Conservation (phyloP, 2,113 vertebrate genomes). For the Lynx canadensis region DNA sequence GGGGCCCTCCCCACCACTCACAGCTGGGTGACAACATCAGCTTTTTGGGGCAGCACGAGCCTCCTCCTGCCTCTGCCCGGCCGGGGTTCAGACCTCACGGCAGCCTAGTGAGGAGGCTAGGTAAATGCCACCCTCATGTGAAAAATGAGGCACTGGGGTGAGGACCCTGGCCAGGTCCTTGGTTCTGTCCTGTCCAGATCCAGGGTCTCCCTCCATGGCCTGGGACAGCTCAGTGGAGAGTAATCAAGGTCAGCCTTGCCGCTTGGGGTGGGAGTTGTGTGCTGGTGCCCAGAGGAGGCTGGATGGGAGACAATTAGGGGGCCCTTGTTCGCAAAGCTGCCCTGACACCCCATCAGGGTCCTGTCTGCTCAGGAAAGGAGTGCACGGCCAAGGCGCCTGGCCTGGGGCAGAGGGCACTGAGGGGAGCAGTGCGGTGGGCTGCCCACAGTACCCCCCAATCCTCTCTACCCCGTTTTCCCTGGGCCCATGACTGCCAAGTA, state of each 20-base stretch:
- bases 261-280: neutral
- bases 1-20: too few relatives aligned
- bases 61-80: neutral
- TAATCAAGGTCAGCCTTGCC: too few relatives aligned
- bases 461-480: neutral
- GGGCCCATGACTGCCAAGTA: neutral
- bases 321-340: neutral
- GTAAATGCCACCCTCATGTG: too few relatives aligned
- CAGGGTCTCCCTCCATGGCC: neutral
- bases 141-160: neutral
- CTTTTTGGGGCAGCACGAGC: fast-evolving
- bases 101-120: neutral
- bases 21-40: neutral
- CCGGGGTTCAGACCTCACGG: neutral
- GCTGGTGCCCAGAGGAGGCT: neutral
- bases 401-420: neutral
- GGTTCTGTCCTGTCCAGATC: neutral
- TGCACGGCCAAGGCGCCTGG: fast-evolving
- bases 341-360: neutral
- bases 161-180: neutral
- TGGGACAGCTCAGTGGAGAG: neutral
- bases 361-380: neutral
- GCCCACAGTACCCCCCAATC: neutral
- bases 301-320: fast-evolving
- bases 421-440: fast-evolving